phyloP scores from a whole-genome alignment of 2,888 invertebrate species.

The Sesia apiformis region DNA sequence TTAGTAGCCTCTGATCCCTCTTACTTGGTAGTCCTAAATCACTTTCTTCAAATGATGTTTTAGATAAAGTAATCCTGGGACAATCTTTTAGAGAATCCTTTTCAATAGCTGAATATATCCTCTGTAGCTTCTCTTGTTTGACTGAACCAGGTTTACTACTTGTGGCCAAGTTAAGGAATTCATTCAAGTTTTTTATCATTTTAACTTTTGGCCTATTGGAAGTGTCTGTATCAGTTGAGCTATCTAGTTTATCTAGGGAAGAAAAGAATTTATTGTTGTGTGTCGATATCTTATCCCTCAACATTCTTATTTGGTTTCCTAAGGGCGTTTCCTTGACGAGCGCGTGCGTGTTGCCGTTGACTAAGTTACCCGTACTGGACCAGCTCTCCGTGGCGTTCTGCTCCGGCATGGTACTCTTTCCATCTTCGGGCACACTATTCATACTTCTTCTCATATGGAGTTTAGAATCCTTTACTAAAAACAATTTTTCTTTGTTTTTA shows the following conservation, averaged over 20 bases:
- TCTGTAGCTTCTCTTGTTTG: slow-evolving; percentile 42
- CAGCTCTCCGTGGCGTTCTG: slow-evolving; percentile 24
- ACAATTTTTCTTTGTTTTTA: slow-evolving; percentile 17
- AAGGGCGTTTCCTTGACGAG: slow-evolving; percentile 46
- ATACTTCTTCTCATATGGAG: slow-evolving; percentile 33
- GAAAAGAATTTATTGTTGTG: slow-evolving; percentile 71
- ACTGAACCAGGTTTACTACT: slow-evolving; percentile 65
- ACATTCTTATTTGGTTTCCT: slow-evolving; percentile 54
- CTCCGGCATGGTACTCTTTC: slow-evolving; percentile 27
- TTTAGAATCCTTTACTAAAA: slow-evolving; percentile 30
- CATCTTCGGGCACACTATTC: slow-evolving; percentile 56
- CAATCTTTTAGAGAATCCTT: slow-evolving; percentile 37
- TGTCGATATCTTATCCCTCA: slow-evolving; percentile 57
- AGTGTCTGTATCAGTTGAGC: slow-evolving; percentile 38
- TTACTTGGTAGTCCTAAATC: slow-evolving; percentile 26
- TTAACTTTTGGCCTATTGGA: slow-evolving; percentile 52
- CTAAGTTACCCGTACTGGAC: slow-evolving; percentile 48
- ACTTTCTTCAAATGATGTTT: slow-evolving; percentile 45
- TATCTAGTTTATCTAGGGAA: slow-evolving; percentile 74
- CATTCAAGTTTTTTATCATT: slow-evolving; percentile 86
- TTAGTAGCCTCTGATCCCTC: slow-evolving; percentile 29
- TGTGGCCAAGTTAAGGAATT: slow-evolving; percentile 86
- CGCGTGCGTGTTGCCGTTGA: slow-evolving; percentile 42
- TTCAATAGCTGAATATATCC: slow-evolving; percentile 50
- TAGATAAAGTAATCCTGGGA: slow-evolving; percentile 50